A percentile compares a stretch with the other conserved stretches of the same genome.
Evolutionary conservation across 2,113 vertebrate species (phyloP).

Genomic region (Sinocyclocheilus grahami): DNA sequence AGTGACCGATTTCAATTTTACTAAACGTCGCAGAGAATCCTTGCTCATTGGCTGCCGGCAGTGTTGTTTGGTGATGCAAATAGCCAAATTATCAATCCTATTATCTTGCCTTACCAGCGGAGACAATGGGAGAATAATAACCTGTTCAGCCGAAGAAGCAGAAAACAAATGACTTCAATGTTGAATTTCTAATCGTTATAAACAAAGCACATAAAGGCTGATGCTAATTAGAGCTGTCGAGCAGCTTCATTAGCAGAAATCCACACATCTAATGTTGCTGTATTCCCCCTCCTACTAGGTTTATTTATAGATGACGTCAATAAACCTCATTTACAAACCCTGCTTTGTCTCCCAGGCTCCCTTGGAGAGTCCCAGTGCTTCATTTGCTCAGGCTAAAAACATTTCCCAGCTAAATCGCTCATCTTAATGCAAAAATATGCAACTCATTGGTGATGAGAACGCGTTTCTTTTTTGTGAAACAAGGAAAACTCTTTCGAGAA

Average conservation of each 20-base stretch:
- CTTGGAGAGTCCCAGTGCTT: not conserved
- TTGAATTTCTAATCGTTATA: slow-evolving; percentile 52
- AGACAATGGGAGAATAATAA: not conserved
- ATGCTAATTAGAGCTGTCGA: slow-evolving; percentile 68
- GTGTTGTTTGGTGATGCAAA: not conserved
- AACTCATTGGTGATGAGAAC: slow-evolving; percentile 11
- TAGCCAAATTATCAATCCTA: not conserved
- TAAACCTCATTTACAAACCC: slow-evolving; percentile 42
- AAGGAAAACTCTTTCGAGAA: slow-evolving; percentile 31
- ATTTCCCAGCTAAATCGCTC: slow-evolving; percentile 2
- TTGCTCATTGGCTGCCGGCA: not conserved
- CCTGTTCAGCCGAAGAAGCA: not conserved
- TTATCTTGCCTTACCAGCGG: no score
- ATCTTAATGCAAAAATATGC: slow-evolving; percentile 43
- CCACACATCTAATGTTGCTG: slow-evolving; percentile 51
- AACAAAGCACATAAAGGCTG: slow-evolving; percentile 65
- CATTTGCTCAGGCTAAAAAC: slow-evolving; percentile 28
- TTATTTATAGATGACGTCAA: slow-evolving; percentile 51
- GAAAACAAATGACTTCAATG: slow-evolving; percentile 23
- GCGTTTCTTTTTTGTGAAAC: not conserved
- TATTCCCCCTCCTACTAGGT: slow-evolving; percentile 56
- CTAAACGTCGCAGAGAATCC: not conserved
- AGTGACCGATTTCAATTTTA: not conserved
- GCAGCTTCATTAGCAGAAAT: slow-evolving; percentile 61
- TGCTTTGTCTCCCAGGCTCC: slow-evolving; percentile 32